Conservation (phyloP, 2,888 invertebrate genomes). For the Parnassius smintheus region DNA sequence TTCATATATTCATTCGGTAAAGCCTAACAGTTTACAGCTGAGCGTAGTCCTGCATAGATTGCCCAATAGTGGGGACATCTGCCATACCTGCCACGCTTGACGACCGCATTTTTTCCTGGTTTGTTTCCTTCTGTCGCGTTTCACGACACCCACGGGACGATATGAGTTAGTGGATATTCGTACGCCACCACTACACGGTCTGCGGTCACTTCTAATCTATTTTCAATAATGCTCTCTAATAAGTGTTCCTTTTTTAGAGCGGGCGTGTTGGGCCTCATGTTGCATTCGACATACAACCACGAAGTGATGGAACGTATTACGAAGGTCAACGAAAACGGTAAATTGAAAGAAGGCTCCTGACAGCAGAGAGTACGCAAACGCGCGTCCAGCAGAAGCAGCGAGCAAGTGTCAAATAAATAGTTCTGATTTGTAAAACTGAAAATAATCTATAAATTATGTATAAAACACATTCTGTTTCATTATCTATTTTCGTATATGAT, state of each 20-base stretch:
- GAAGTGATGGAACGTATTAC: constrained; percentile 88
- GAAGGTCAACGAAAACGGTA: constrained; percentile 66
- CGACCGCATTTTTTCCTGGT: too few species aligned
- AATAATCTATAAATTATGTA: constrained; percentile 4
- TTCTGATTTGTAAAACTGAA: neutral
- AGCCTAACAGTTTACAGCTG: too few species aligned
- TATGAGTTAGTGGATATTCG: too few species aligned
- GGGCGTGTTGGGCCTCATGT: constrained; percentile 94
- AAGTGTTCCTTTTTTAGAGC: constrained; percentile 79
- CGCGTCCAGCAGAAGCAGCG: constrained; percentile 9
- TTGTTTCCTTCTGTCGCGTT: too few species aligned
- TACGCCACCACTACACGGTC: too few species aligned
- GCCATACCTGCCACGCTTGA: too few species aligned
- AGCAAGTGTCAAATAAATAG: neutral
- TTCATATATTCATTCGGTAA: too few species aligned
- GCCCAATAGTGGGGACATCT: too few species aligned
- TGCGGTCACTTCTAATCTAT: too few species aligned
- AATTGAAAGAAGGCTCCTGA: constrained; percentile 64
- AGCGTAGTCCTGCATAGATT: too few species aligned
- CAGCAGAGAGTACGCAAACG: constrained; percentile 32
- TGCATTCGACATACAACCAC: constrained; percentile 98
- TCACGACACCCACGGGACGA: too few species aligned
- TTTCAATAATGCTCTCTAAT: too few species aligned
- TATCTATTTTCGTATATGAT: neutral
- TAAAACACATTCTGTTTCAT: neutral